These are phyloP conservation scores for Sclerurus mexicanus DNA, from an alignment of 2,113 vertebrate genomes.

Conservation along the genomic window DNA sequence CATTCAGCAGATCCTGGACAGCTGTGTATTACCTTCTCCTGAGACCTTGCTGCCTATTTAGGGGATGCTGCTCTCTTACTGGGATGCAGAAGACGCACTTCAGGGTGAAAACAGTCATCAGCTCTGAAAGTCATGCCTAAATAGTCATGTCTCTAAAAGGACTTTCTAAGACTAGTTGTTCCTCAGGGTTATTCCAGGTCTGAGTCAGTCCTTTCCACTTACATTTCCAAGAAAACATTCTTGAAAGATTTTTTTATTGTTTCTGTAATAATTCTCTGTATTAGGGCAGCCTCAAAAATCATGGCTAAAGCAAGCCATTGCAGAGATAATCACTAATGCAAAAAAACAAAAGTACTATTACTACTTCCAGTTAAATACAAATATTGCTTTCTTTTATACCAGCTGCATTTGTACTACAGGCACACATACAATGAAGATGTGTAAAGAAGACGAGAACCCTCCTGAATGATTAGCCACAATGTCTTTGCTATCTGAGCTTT, in stretches of 20 bases:
- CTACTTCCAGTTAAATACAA: background rate
- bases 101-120: background rate
- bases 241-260: background rate
- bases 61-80: background rate
- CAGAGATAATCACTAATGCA: background rate
- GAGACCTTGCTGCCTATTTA: background rate
- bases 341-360: background rate
- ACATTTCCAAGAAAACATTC: background rate
- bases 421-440: background rate
- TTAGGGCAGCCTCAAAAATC: background rate
- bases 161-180: background rate
- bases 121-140: too few species aligned
- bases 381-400: background rate
- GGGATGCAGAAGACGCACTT: background rate
- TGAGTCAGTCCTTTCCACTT: background rate
- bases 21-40: background rate
- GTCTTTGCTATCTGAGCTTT: conserved; percentile 48
- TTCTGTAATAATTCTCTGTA: background rate
- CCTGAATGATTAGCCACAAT: background rate
- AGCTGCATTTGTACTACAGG: background rate
- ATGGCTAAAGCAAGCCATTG: background rate
- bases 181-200: background rate
- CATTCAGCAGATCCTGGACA: background rate
- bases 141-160: background rate
- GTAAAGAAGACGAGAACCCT: background rate